Conservation (phyloP, 2,888 invertebrate genomes). For the Schizaphis graminum region DNA sequence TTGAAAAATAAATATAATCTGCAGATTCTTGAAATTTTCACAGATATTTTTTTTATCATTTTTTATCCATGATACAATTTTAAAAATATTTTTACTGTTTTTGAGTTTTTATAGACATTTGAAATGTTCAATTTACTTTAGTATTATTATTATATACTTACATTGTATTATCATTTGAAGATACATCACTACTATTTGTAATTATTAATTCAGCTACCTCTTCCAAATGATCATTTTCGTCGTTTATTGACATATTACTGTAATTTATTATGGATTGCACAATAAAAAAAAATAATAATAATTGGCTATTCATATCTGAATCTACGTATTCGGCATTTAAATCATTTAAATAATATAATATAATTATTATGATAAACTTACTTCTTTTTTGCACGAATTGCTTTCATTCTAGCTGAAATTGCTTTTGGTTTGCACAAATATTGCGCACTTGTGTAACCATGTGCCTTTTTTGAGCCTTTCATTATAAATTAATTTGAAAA, state of each 20-base stretch:
- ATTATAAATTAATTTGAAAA: not conserved
- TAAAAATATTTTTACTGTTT: too few relatives aligned
- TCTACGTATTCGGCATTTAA: too few relatives aligned
- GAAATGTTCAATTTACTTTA: not conserved
- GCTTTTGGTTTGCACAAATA: not conserved
- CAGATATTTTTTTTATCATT: too few relatives aligned
- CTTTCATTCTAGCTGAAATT: not conserved
- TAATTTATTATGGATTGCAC: not conserved
- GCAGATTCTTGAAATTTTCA: too few relatives aligned
- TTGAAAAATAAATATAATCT: too few relatives aligned
- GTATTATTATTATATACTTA: not conserved
- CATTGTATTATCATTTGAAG: constrained; percentile 4
- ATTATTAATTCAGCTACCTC: not conserved
- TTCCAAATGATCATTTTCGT: not conserved
- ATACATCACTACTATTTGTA: not conserved
- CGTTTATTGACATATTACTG: not conserved
- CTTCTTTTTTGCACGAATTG: not conserved
- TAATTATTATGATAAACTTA: not conserved
- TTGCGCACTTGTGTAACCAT: not conserved
- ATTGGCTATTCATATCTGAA: not conserved
- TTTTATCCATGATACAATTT: too few relatives aligned
- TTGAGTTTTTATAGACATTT: too few relatives aligned
- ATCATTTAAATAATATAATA: too few relatives aligned
- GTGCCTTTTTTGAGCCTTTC: not conserved
- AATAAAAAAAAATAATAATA: not conserved